Evolutionary conservation across 2,888 invertebrate genomes (phyloP), one percentile per base, ranked within the genome.

Genomic region (Oscheius sp.): DNA sequence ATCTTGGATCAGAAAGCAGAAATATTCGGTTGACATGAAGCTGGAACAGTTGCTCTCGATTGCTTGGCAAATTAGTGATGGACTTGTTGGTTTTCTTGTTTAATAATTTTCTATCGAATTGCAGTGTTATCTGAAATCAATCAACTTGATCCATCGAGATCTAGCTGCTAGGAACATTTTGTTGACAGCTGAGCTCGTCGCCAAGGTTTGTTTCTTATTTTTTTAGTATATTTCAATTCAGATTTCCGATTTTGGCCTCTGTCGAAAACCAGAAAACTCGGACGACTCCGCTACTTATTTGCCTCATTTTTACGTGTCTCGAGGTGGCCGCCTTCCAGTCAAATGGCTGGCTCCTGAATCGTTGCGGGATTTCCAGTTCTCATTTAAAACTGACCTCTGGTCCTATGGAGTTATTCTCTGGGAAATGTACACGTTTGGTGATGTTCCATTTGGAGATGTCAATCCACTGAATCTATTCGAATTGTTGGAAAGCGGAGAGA

Each of bases 61-160:
- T n/a, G 16, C 63, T 6, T 63, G 63, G 49, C 49, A 49, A 21
- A 49, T 49, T 21, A 49, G 49, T 13, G 49, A 49, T 13, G 49
- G 49, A 3, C 21, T 49, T 3, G 49, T 49, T 18, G 3, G 49
- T 16, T 2, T 5, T 5, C 5, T 16, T 49, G 13, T 18, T 18
- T 13, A 13, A 13, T 18, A 49, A 13, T 21, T 49, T 49, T n/a
- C n/a, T n/a, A n/a, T n/a, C n/a, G n/a, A n/a, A n/a, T n/a, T n/a
- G 7, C 63, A 81, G 81, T 69, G 76, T 49, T 85, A 85, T 49
- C 69, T 85, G 2, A 71, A 76, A 12, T 78, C 82, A 7, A 77
- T 80, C 41, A 81, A 79, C 21, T 80, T 84, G 56, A 80, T 85
- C 43, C 85, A 85, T 69, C 77, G 85, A 29, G 85, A 84, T 49